phyloP scores from a whole-genome alignment of 2,113 vertebrate species.

The Passerina amoena region DNA sequence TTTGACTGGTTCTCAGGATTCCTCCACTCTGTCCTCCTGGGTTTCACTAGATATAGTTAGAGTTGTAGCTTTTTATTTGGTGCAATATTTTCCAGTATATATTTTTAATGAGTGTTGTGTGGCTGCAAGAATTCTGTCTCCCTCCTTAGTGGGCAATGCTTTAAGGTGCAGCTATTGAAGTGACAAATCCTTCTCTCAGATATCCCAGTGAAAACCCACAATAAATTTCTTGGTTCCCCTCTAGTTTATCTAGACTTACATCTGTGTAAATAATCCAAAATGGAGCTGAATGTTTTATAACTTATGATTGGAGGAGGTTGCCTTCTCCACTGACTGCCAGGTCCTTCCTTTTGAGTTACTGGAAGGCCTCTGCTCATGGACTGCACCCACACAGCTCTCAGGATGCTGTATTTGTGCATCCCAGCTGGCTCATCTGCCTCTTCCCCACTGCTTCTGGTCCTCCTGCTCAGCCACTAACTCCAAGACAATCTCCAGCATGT shows the following conservation, averaged over 20 bases:
- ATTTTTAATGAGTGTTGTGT: not conserved
- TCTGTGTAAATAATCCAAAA: not conserved
- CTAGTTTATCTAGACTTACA: not conserved
- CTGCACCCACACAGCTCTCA: rapidly evolving
- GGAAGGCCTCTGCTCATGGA: not conserved
- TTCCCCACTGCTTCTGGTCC: not conserved
- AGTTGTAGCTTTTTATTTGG: not conserved
- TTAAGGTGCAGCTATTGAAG: not conserved
- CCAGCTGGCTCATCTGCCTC: not conserved
- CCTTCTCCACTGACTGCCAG: not conserved
- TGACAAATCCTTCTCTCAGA: not conserved
- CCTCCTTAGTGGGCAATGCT: not conserved
- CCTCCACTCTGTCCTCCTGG: not conserved
- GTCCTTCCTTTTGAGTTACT: not conserved
- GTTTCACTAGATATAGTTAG: not conserved
- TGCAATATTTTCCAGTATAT: not conserved
- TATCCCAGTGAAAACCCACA: not conserved
- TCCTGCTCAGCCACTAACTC: not conserved
- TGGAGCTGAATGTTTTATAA: not conserved
- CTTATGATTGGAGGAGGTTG: not conserved
- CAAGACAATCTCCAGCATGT: not conserved
- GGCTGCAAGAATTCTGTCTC: not conserved
- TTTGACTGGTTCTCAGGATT: conserved; percentile 41
- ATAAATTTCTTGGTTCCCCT: not conserved
- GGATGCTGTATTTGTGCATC: not conserved